These are phyloP conservation scores for Ganaspis brasiliensis DNA, from an alignment of 2,888 invertebrate species.

Conservation along the genomic window DNA sequence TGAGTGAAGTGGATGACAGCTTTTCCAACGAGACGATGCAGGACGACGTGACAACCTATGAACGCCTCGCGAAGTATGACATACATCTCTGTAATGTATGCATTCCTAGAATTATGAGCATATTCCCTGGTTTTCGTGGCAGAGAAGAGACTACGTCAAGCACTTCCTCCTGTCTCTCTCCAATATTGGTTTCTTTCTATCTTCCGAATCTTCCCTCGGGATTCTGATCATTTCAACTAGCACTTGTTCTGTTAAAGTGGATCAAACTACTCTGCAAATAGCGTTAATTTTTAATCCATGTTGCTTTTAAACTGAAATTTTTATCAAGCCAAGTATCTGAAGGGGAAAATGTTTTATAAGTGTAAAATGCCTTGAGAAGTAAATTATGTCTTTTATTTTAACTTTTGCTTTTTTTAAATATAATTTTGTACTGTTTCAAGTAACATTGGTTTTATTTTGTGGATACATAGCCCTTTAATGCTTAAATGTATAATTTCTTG, in stretches of 20 bases:
- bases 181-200: background rate
- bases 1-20: slow-evolving; percentile 32
- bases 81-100: slow-evolving; percentile 37
- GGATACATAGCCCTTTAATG: too few species aligned
- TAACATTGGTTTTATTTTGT: too few species aligned
- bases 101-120: slow-evolving; percentile 31
- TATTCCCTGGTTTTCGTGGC: slow-evolving; percentile 30
- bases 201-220: slow-evolving; percentile 7
- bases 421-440: too few species aligned
- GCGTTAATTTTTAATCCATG: background rate
- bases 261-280: background rate
- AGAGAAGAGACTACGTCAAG: slow-evolving; percentile 36
- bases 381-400: too few species aligned
- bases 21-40: slow-evolving; percentile 30
- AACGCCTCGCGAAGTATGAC: slow-evolving; percentile 26
- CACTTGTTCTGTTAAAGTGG: background rate
- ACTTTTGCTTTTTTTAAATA: too few species aligned
- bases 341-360: background rate
- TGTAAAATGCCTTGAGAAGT: too few species aligned
- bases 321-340: background rate
- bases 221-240: slow-evolving; percentile 3
- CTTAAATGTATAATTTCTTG: too few species aligned
- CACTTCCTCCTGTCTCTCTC: background rate
- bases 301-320: background rate
- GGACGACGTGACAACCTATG: slow-evolving; percentile 14